Evolutionary conservation across 1,140 invertebrate genomes (phyloP).

Genomic region (Drosophila lacertosa): DNA sequence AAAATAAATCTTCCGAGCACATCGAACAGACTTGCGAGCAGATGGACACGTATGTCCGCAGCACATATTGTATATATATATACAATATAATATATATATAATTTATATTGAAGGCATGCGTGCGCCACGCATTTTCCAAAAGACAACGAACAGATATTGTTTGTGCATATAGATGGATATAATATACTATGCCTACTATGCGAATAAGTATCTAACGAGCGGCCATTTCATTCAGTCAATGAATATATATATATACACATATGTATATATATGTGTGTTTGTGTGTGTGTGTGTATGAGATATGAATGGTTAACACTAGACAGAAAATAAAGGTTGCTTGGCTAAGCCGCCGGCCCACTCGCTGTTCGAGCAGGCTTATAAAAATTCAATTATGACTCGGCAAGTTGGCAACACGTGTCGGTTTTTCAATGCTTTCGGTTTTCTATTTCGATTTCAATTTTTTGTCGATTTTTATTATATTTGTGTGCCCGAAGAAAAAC

Average conservation of each 20-base stretch:
- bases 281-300: background rate
- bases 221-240: conserved; percentile 66
- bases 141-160: conserved; percentile 18
- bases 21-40: background rate
- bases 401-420: conserved; percentile 70
- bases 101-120: conserved; percentile 78
- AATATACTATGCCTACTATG: conserved; percentile 4
- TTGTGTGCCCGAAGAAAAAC: conserved; percentile 3
- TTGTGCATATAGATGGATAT: conserved; percentile 26
- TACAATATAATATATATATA: conserved; percentile 50
- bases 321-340: conserved; percentile 39
- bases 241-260: too few relatives aligned
- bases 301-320: conserved; percentile 49
- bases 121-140: conserved; percentile 65
- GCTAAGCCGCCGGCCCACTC: conserved; percentile 7
- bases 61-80: conserved; percentile 1
- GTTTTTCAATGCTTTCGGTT: conserved; percentile 36
- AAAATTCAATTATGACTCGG: conserved; percentile 74
- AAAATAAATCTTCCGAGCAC: conserved; percentile 39
- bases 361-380: conserved; percentile 55
- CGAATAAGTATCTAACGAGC: conserved; percentile 22
- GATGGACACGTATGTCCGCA: background rate
- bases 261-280: background rate
- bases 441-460: conserved; percentile 39
- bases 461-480: conserved; percentile 6